Conservation (phyloP, 2,797 vertebrate genomes). For the Diceros bicornis region DNA sequence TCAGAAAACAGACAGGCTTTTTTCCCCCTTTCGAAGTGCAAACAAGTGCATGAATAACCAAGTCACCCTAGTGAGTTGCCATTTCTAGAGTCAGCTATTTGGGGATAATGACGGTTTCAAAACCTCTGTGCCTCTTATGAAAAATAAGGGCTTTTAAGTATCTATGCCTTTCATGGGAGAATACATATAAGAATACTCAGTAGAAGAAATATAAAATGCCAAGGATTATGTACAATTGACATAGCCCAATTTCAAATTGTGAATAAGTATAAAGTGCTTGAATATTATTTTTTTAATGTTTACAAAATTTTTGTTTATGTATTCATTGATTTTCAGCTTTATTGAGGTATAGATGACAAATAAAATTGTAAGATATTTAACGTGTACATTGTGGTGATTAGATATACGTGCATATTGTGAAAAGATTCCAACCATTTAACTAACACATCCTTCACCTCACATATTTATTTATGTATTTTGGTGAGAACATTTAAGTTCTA, state of each 20-base stretch:
- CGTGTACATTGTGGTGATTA: neutral
- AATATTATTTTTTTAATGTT: neutral
- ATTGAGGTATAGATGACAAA: neutral
- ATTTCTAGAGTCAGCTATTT: conserved; percentile 64
- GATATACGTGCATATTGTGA: neutral
- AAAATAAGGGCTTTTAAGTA: neutral
- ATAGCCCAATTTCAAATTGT: neutral
- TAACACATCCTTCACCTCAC: neutral
- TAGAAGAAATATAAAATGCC: neutral
- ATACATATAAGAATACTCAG: neutral
- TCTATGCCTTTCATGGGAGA: neutral
- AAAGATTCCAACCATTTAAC: neutral
- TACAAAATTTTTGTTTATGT: neutral
- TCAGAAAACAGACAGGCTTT: conserved; percentile 81
- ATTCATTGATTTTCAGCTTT: neutral
- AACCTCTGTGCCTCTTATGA: neutral
- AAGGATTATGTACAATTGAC: neutral
- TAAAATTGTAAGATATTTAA: neutral
- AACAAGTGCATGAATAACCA: conserved; percentile 59
- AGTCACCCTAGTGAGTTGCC: conserved; percentile 53
- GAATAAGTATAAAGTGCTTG: neutral
- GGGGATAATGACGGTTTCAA: conserved; percentile 6
- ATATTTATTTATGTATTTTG: neutral
- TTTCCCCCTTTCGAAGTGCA: conserved; percentile 69
- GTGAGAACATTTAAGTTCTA: neutral